Evolutionary conservation across 2,797 vertebrate species (phyloP), one percentile per base, ranked within the genome.

Genomic region (Girardinus metallicus): DNA sequence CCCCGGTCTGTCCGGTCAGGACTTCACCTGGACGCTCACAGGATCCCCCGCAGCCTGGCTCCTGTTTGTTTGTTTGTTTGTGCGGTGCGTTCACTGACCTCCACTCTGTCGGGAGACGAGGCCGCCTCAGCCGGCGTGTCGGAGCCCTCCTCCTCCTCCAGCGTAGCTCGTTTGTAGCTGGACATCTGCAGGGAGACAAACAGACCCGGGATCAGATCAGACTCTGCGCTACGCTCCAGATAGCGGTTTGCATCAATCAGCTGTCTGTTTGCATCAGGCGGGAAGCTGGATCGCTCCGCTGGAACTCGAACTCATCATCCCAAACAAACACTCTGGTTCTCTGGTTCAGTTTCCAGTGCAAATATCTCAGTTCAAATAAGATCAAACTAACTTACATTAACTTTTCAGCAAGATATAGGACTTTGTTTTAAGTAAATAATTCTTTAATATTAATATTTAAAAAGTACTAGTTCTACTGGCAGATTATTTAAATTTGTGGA

Each of bases 101-200:
- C 98, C 88, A 98, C 82, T 0, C 94, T 93, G 89, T 99, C 98
- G 0, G 96, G 97, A 92, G 97, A 97, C 64, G 95, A 55, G 60
- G 94, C 93, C 39, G 96, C 95, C 36, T 98, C 98, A 1, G 89
- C 93, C 0, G 94, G 89, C 11, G 93, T 74, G 68, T 99, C 98
- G 0, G 93, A 90, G 41, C 86, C 95, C 47, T 99, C 98, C 12
- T 99, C 98, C 34, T 99, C 98, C 79, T 97, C 97, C 88, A 99
- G 95, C 0, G 97, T 97, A 80, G 97, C 96, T 84, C 96, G 96
- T 83, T 98, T 98, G 89, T 99, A 99, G 92, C 96, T 97, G 36
- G 97, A 96, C 98, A 99, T 99, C 98, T 99, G 96, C 5, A 70
- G 53, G 77, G 3, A 76, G 16, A 72, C 8, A 66, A 36, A 76